Evolutionary conservation across 2,888 invertebrate genomes (phyloP).

Genomic region (Cephus nigrinus): DNA sequence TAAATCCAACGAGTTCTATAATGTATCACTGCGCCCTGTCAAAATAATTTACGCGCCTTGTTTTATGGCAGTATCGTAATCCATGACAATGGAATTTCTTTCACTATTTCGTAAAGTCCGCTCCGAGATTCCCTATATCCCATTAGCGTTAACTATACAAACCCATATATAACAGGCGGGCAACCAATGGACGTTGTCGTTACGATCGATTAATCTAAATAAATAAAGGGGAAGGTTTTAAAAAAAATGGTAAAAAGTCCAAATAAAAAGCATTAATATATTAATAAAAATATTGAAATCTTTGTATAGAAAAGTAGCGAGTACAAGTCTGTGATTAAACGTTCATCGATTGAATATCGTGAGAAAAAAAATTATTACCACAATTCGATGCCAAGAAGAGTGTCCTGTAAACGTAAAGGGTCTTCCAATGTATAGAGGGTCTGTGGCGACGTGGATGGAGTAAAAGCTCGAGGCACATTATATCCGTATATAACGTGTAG

Average conservation of each 20-base stretch:
- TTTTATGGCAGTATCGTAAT: neutral
- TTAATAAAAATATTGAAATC: neutral
- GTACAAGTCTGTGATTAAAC: neutral
- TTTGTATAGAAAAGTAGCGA: neutral
- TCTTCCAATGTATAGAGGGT: conserved; percentile 1
- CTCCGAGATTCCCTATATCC: neutral
- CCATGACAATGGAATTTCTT: neutral
- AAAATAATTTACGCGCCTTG: neutral
- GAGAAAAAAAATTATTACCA: neutral
- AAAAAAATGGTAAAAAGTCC: neutral
- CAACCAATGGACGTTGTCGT: neutral
- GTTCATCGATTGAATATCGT: neutral
- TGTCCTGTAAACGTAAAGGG: neutral
- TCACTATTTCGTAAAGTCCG: neutral
- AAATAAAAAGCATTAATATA: neutral
- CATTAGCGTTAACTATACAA: neutral
- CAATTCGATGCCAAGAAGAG: neutral
- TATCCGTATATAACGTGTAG: conserved; percentile 44
- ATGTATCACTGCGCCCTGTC: neutral
- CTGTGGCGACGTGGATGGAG: conserved; percentile 22
- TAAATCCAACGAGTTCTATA: neutral
- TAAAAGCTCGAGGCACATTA: conserved; percentile 38
- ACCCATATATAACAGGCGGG: neutral
- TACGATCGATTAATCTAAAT: neutral
- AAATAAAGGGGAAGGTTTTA: neutral